Base-by-base conservation (phyloP, 2,113 vertebrate species). In the Hydropotes inermis region DNA sequence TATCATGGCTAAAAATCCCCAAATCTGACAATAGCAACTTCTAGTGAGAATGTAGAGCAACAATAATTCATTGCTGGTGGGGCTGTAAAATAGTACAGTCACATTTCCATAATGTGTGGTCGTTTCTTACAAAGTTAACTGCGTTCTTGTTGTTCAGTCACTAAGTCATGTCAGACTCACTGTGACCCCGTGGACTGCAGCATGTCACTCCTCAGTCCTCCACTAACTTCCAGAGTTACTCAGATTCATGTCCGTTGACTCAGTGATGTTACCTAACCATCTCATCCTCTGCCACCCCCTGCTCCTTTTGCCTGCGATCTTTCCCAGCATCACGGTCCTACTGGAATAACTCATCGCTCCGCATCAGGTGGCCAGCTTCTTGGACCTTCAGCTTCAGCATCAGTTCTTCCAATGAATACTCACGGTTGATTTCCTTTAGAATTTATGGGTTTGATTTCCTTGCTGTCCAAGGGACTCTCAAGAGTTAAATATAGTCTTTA, bases 101-200 rank as follows among this genome's bases (percentile, higher is more conserved):
- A 19, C n/a, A 7, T 39, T 13, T 25, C 1, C 36, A 70, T 33
- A 28, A n/a, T 28, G 2, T 28, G 52, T 13, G n/a, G 23, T 54
- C 21, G n/a, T 14, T 54, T 30, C 47, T 74, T 39, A 88, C 15
- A 30, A 30, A 54, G 47, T 16, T 70, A 79, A 54, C 33, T 7
- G 64, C 3, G 19, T 1, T 12, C 9, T 0, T 9, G 7, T 2
- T 36, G n/a, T 36, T 36, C n/a, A 70, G 64, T 36, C 64, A 21
- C 33, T 6, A 11, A 70, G n/a, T 36, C 1, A 0, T 70, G 64
- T 23, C 19, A 5, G 9, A 21, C 17, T 36, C 17, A 6, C 3
- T 5, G 64, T 70, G n/a, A 23, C 64, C n/a, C 64, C 64, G 23
- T 3, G 7, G 64, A 67, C n/a, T 21, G 19, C 17, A 70, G n/a